Evolutionary conservation across 2,888 invertebrate genomes (phyloP), one percentile per base, ranked within the genome.

Genomic region (Hemicrepidius hirtus): DNA sequence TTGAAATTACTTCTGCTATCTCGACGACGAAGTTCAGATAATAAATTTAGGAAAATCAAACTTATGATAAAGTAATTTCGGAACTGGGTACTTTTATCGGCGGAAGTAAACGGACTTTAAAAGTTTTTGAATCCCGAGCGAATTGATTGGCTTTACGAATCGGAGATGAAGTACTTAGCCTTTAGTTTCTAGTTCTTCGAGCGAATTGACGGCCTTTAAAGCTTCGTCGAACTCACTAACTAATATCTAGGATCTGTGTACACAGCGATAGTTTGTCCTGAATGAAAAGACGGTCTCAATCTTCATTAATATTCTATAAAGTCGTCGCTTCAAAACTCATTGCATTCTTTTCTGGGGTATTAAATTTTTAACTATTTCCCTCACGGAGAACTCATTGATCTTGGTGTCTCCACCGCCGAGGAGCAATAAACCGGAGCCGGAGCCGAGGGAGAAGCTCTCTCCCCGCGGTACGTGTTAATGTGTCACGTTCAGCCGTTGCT

Each of bases 401-500:
- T 81, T 78, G 74, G 78, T 72, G 77, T 76, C 75, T 70, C 69
- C 65, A 71, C 72, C 73, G 70, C 53, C 75, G 74, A 59, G 71
- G 67, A 76, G 80, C 76, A 79, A 79, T 79, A 79, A 79, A 79
- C 78, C 77, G 73, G 37, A 69, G 67, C 77, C 74, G 67, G 64
- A 69, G 60, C 37, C 67, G 70, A 57, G 73, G 73, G 70, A 70
- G 62, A 28, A 28, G 67, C 62, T 49, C 50, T 74, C 69, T 64
- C 60, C 73, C 68, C 67, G 66, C 70, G 79, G 81, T 80, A 85
- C 85, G 85, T 85, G 85, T 84, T 85, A 85, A 85, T 85, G 85
- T 84, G 85, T 84, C 85, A 85, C 85, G 84, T 85, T 81, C 82
- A 80, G 80, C 82, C 79, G 81, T 79, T 78, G 82, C 81, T 80